Base-by-base conservation (phyloP, 2,888 invertebrate genomes). In the Neuroscelio doddi region DNA sequence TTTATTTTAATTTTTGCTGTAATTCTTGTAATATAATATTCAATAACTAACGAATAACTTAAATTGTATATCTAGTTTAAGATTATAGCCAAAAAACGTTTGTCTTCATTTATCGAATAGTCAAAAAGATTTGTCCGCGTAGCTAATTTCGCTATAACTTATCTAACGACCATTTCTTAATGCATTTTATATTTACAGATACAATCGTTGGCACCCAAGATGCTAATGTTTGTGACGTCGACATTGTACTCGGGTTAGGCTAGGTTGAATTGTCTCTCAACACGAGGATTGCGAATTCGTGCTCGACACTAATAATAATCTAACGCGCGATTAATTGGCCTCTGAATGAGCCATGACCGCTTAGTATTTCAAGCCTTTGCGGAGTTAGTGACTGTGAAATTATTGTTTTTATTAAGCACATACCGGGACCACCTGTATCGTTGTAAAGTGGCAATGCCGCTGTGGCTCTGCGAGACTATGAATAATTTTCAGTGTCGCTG, bases 391-490 rank as follows among this genome's bases (percentile, higher is more conserved):
- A 45, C 29, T 62, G 61, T 41, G 57, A 63, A 61, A 70, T 71
- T 64, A 70, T 70, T 59, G 68, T 70, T 72, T 51, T 64, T 61
- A 56, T 65, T 67, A 14, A 26, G 44, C 26, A 45, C 15, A 68
- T 56, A 44, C 49, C 17, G 30, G 64, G 77, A 75, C 76, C 77
- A 77, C 77, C 75, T 77, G 72, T 70, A 74, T 69, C 50, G 72
- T 10, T 29, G 16, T 27, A 17, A 21, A 49, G 38, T 49, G 49
- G 61, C 45, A 9, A n/a, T n/a, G 17, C 9, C 46, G 36, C n/a
- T n/a, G n/a, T n/a, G n/a, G n/a, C n/a, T n/a, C n/a, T n/a, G 34
- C 42, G 34, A 24, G 42, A 55, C 59, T 55, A 56, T 65, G 64
- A 65, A 56, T 65, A 56, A 65, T 61, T 29, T 50, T 51, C 44